Evolutionary conservation across 1,140 invertebrate genomes (phyloP).

Genomic region (Drosophila ohnishii): DNA sequence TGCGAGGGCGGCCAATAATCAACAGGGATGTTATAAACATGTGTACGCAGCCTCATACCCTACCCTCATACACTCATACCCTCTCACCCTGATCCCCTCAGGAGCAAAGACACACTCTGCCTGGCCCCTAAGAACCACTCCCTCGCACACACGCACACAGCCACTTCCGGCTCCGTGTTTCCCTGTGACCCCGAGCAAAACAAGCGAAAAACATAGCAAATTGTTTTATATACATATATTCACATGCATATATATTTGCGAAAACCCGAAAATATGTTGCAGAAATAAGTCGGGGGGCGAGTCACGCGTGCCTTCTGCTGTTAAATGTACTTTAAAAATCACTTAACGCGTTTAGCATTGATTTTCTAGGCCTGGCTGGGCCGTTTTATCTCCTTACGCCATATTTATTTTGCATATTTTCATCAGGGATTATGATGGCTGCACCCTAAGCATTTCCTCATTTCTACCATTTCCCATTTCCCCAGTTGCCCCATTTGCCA

Average conservation of each 20-base stretch:
- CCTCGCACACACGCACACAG: not conserved
- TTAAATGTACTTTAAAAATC: slow-evolving; percentile 81
- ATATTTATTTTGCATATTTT: slow-evolving; percentile 74
- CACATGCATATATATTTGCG: slow-evolving; percentile 16
- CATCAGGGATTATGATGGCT: slow-evolving; percentile 38
- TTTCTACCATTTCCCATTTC: slow-evolving; percentile 19
- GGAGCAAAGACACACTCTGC: not conserved
- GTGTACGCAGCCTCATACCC: slow-evolving; percentile 45
- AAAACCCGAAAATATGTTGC: slow-evolving; percentile 38
- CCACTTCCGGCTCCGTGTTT: slow-evolving; percentile 41
- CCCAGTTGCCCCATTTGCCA: not conserved
- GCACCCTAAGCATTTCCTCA: slow-evolving; percentile 23
- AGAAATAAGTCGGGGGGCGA: slow-evolving; percentile 21
- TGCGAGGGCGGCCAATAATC: slow-evolving; percentile 60
- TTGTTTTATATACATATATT: slow-evolving; percentile 17
- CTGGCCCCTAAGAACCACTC: not conserved
- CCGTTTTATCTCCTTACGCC: slow-evolving; percentile 69
- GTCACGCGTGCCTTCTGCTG: slow-evolving; percentile 46
- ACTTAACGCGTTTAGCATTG: slow-evolving; percentile 77
- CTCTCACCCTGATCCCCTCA: no score
- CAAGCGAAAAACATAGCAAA: slow-evolving; percentile 26
- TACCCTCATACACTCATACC: no score
- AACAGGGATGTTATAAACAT: slow-evolving; percentile 75
- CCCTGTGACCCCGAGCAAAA: slow-evolving; percentile 37
- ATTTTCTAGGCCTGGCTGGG: slow-evolving; percentile 44